Evolutionary conservation across 2,797 vertebrate species (phyloP), one percentile per base, ranked within the genome.

Genomic region (Falco concolor): DNA sequence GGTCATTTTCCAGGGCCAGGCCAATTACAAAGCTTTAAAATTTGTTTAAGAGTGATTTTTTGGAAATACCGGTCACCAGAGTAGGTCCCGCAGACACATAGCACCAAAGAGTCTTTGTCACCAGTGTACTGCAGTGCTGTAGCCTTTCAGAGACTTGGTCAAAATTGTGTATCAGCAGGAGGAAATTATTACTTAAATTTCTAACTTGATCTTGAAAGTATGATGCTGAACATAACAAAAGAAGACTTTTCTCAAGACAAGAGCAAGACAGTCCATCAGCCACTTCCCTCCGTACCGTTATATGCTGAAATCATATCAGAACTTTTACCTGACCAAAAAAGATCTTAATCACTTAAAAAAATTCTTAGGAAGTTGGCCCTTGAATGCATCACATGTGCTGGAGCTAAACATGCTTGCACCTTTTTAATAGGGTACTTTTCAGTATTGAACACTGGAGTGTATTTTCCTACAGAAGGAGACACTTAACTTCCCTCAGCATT

Each of bases 401-500:
- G 94, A 97, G 92, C 94, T 97, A 97, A 97, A 97, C 89, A 84
- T 89, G 74, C 89, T 93, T 94, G 77, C 90, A 92, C 64, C 77
- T 96, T 95, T 97, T 95, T 79, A 97, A 93, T 87, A 97, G 94
- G 80, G 86, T 95, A 89, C 72, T 87, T 96, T 97, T 97, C 96
- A 95, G 73, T 94, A 93, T 92, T 88, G 92, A 98, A 97, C 86
- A 95, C 80, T 61, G 87, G 84, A 82, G 65, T 95, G 85, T 89
- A 90, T 96, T 96, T 92, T 95, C 82, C 87, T 96, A 84, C 44
- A 56, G 95, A 84, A 93, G 91, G 89, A 97, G 77, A 89, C 95
- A 94, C 95, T 98, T 98, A 98, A 97, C 96, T 97, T 86, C 75
- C 94, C 95, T 96, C 94, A 97, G 94, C 90, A 85, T 94, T 96